Evolutionary conservation across 1,140 invertebrate genomes (phyloP), one percentile per base, ranked within the genome.

Genomic region (Cherax destructor): DNA sequence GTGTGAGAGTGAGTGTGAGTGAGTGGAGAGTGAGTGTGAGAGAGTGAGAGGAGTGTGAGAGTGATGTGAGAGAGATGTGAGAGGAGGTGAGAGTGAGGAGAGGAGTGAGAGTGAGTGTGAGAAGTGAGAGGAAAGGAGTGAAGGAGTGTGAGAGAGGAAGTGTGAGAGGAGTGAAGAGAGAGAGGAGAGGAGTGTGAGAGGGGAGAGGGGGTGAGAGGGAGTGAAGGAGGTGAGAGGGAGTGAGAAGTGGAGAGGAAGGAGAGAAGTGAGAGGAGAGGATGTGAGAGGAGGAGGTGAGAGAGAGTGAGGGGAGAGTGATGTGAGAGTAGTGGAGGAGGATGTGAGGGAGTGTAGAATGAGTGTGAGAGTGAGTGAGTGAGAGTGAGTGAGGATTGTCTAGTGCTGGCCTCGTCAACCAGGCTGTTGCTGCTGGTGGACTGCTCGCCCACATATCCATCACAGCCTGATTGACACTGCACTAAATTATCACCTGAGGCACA

Each of bases 401-500:
- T n/a, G n/a, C n/a, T n/a, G n/a, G n/a, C n/a, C n/a, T n/a, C n/a
- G n/a, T n/a, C n/a, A n/a, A n/a, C n/a, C n/a, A n/a, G n/a, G n/a
- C n/a, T n/a, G n/a, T n/a, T 41, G 30, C 30, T 41, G 30, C 30
- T 41, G 30, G 30, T 41, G 30, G 30, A 0, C 2, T 41, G 30
- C 30, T 41, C 30, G 30, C 30, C 30, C 30, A 41, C 30, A 41
- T 41, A 86, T 69, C 69, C 76, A 72, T 72, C 56, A 72, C 72
- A 69, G 84, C 30, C 30, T 41, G 30, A 41, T 86, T 69, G 49
- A 49, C 52, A 69, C 74, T 72, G 84, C 84, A 77, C 84, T 52
- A 69, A 69, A 86, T 47, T 72, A 86, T 50, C 74, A 72, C 84
- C 84, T 69, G 50, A 72, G 72, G 77, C 84, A 50, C 69, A 16